Conservation (phyloP, 2,888 invertebrate genomes). For the Isoperla grammatica region DNA sequence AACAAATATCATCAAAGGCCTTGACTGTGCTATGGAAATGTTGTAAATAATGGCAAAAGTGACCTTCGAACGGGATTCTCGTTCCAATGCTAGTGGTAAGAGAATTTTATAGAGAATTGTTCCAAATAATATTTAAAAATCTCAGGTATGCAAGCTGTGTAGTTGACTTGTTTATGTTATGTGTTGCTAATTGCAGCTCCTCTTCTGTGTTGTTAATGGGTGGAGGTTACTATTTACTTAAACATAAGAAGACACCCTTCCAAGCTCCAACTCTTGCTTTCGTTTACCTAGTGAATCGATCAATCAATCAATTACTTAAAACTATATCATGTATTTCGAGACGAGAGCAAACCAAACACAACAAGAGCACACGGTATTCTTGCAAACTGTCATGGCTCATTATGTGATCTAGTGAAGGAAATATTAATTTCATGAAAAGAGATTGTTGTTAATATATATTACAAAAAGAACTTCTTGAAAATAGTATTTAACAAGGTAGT, state of each 20-base stretch:
- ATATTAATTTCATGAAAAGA: background rate
- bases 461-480: background rate
- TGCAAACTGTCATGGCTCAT: constrained; percentile 8
- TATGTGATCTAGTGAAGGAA: background rate
- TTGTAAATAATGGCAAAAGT: too few species aligned
- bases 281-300: too few species aligned
- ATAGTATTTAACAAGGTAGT: constrained; percentile 7
- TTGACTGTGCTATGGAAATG: too few species aligned
- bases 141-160: constrained; percentile 11
- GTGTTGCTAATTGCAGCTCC: constrained; percentile 12
- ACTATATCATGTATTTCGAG: constrained; percentile 6
- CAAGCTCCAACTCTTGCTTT: too few species aligned
- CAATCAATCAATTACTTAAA: constrained; percentile 1
- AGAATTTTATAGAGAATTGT: too few species aligned
- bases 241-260: too few species aligned
- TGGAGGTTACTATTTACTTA: background rate
- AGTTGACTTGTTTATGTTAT: background rate
- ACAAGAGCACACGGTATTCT: constrained; percentile 15
- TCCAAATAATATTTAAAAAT: constrained; percentile 11
- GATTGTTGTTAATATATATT: background rate
- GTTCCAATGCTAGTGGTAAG: too few species aligned
- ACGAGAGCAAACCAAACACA: background rate
- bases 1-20: too few species aligned
- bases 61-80: too few species aligned
- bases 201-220: constrained; percentile 5